Percentiles rank a stretch among this genome's conserved stretches.
phyloP scores from a whole-genome alignment of 2,113 vertebrate species.

The Cervus canadensis region DNA sequence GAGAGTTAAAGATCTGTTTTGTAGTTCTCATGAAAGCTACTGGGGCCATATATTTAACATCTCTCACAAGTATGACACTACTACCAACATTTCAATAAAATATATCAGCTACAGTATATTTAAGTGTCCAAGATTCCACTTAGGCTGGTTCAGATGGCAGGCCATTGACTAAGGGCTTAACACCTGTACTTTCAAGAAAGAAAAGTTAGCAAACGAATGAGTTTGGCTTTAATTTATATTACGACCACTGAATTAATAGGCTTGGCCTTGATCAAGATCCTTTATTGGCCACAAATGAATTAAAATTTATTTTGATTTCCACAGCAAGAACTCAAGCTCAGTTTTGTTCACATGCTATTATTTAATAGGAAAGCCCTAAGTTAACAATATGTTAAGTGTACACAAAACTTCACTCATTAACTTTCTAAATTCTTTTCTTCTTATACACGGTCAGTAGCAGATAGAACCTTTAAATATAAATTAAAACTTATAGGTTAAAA shows the following conservation, averaged over 20 bases:
- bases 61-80: background rate
- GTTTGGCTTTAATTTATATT: background rate
- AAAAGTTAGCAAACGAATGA: background rate
- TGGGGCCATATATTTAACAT: background rate
- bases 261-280: background rate
- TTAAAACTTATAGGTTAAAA: background rate
- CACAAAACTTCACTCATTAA: slow-evolving; percentile 12
- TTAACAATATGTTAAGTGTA: background rate
- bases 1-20: background rate
- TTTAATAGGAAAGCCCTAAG: background rate
- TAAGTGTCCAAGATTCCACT: background rate
- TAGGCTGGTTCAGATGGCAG: background rate
- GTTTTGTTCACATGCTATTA: background rate
- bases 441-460: background rate
- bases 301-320: slow-evolving; percentile 26
- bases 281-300: background rate
- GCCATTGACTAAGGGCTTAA: background rate
- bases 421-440: slow-evolving; percentile 23
- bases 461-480: background rate
- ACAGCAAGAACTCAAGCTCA: background rate
- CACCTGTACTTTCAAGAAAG: background rate
- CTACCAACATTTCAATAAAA: background rate
- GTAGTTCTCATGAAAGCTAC: background rate
- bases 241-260: background rate
- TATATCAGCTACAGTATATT: background rate